Evolutionary conservation across 2,113 vertebrate genomes (phyloP), one percentile per base, ranked within the genome.

Genomic region (Rhizomys pruinosus): DNA sequence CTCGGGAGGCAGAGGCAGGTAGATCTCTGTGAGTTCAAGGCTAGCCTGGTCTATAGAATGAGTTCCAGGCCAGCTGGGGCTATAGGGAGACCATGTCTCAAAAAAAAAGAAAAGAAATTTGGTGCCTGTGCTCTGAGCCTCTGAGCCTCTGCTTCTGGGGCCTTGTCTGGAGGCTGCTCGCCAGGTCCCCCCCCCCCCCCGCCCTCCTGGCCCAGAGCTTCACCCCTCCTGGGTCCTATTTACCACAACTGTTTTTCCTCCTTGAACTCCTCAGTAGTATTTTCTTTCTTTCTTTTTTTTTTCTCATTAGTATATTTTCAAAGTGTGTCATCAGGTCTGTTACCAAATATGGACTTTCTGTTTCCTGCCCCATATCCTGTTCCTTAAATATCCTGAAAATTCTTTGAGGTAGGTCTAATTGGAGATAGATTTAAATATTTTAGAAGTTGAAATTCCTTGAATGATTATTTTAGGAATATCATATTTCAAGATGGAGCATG

Each of bases 391-490:
- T 5, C 8, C n/a, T 91, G 63, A 29, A 72, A 66, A 68, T 22
- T 81, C 64, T 77, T 78, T 55, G 71, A 73, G 63, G 63, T 16
- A 71, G 20, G 7, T 42, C 27, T 57, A 77, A 68, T 23, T 76
- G 72, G 27, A 93, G n/a, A 9, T 89, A 55, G 27, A 64, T 71
- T 87, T 64, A 94, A 47, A 68, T 39, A 47, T 57, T 78, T 94
- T 77, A 20, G 71, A 86, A 64, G 10, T 37, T 57, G 76, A 52
- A 82, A 73, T 89, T 74, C 47, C 15, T 87, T 52, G 11, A 82
- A 44, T 63, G 47, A 85, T 74, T 47, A 85, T 84, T 72, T 91
- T 84, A 27, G 85, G 29, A 32, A 72, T 82, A 81, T 68, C 52
- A 22, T 81, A 82, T 94, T 78, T 94, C 78, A 89, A 66, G 22